Percentiles rank a stretch among this genome's conserved stretches.
These are phyloP conservation scores for Spodoptera littoralis DNA, from an alignment of 2,888 invertebrate species.

Conservation along the genomic window DNA sequence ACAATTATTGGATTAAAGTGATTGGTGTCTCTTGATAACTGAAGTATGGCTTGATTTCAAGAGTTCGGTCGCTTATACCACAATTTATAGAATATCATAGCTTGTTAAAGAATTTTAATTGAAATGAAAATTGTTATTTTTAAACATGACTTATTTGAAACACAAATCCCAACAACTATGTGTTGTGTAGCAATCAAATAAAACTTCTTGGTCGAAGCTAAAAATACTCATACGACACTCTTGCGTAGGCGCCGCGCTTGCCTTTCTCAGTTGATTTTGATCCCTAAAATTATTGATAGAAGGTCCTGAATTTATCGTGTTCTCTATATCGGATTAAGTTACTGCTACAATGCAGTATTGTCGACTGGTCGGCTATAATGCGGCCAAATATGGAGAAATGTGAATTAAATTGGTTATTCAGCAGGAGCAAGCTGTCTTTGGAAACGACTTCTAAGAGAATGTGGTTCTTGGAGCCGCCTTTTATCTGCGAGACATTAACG, in stretches of 20 bases:
- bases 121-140: slow-evolving; percentile 60
- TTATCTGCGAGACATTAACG: slow-evolving; percentile 49
- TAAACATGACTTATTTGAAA: slow-evolving; percentile 57
- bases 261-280: slow-evolving; percentile 20
- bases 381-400: slow-evolving; percentile 61
- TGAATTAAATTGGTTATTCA: slow-evolving; percentile 56
- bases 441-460: slow-evolving; percentile 44
- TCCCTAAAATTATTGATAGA: slow-evolving; percentile 8
- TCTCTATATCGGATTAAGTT: slow-evolving; percentile 54
- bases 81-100: slow-evolving; percentile 36
- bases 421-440: slow-evolving; percentile 44
- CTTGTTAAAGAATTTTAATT: slow-evolving; percentile 46
- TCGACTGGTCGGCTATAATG: slow-evolving; percentile 53
- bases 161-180: slow-evolving; percentile 58
- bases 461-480: slow-evolving; percentile 45
- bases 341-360: slow-evolving; percentile 55
- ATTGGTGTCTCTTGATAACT: slow-evolving; percentile 6
- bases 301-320: slow-evolving; percentile 19
- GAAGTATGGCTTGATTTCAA: slow-evolving; percentile 14
- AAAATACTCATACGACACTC: slow-evolving; percentile 58
- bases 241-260: slow-evolving; percentile 56
- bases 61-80: slow-evolving; percentile 15
- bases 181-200: slow-evolving; percentile 58
- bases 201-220: slow-evolving; percentile 59
- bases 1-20: slow-evolving; percentile 18